A percentile compares a stretch with the other conserved stretches of the same genome.
phyloP scores from a whole-genome alignment of 35 echinoderm and acorn worm species.

The Lytechinus pictus region DNA sequence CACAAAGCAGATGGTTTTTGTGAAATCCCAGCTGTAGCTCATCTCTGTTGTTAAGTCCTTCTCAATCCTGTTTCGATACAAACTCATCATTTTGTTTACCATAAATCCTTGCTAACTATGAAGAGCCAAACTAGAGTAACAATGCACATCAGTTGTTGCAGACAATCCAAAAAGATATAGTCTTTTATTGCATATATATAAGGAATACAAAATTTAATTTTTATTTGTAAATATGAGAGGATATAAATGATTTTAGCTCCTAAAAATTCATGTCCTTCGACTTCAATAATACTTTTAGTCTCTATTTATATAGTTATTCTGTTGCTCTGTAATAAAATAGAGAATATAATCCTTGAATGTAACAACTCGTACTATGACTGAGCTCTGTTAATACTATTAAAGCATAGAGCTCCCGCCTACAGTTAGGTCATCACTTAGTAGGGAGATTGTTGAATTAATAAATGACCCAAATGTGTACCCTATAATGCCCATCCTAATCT shows the following conservation, averaged over 20 bases:
- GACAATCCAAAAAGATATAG: not conserved
- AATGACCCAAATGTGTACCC: not conserved
- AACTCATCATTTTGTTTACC: not conserved
- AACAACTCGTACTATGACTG: not conserved
- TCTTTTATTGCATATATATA: not conserved
- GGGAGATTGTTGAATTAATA: not conserved
- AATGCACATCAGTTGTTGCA: not conserved
- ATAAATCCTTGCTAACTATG: not conserved
- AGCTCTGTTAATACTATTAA: not conserved
- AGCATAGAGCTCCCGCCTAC: not conserved
- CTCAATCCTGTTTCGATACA: not conserved
- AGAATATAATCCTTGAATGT: not conserved
- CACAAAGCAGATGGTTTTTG: not conserved
- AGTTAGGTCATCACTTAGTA: not conserved
- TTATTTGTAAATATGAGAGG: no score
- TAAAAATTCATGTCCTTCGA: no score
- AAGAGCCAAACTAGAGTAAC: not conserved
- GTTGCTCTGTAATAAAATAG: not conserved
- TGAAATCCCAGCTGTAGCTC: not conserved
- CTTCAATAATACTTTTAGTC: no score
- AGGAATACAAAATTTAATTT: not conserved
- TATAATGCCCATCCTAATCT: not conserved
- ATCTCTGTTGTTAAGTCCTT: not conserved
- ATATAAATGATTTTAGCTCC: no score
- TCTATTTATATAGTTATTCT: not conserved